Evolutionary conservation across 2,113 vertebrate genomes (phyloP).

Genomic region (Pterocles orientalis): DNA sequence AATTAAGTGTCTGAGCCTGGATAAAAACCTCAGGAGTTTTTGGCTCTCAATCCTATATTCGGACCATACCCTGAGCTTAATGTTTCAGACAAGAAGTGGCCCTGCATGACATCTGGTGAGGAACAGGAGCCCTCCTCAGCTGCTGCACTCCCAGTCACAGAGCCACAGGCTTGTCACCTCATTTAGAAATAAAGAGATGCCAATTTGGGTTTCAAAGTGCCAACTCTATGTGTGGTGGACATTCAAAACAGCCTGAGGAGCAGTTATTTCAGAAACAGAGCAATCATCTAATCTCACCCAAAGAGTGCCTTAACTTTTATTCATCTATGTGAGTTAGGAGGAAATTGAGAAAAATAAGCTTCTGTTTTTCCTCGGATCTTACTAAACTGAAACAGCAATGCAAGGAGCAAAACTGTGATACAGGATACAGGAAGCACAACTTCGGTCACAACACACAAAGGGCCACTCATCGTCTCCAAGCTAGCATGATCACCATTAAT

Average conservation of each 20-base stretch:
- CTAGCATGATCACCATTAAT: neutral
- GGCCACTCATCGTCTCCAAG: neutral
- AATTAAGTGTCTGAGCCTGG: slow-evolving; percentile 14
- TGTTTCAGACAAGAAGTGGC: neutral
- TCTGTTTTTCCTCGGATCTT: neutral
- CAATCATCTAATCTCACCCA: neutral
- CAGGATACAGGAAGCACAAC: rapidly evolving
- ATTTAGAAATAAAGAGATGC: neutral
- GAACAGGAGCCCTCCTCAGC: neutral
- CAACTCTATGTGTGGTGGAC: neutral
- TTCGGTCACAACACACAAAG: neutral
- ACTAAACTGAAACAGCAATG: neutral
- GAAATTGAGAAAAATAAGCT: neutral
- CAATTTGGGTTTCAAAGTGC: neutral
- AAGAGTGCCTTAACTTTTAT: neutral
- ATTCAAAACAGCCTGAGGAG: neutral
- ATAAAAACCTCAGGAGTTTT: slow-evolving; percentile 18
- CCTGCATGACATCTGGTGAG: neutral
- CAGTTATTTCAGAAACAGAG: neutral
- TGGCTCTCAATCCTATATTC: neutral
- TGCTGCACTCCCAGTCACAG: neutral
- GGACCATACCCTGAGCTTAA: neutral
- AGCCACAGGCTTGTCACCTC: neutral
- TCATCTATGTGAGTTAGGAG: neutral
- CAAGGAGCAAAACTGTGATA: neutral